Percentiles rank a stretch among this genome's conserved stretches.
These are phyloP conservation scores for Paratrypauchen microcephalus DNA, from an alignment of 2,797 vertebrate genomes.

Conservation along the genomic window DNA sequence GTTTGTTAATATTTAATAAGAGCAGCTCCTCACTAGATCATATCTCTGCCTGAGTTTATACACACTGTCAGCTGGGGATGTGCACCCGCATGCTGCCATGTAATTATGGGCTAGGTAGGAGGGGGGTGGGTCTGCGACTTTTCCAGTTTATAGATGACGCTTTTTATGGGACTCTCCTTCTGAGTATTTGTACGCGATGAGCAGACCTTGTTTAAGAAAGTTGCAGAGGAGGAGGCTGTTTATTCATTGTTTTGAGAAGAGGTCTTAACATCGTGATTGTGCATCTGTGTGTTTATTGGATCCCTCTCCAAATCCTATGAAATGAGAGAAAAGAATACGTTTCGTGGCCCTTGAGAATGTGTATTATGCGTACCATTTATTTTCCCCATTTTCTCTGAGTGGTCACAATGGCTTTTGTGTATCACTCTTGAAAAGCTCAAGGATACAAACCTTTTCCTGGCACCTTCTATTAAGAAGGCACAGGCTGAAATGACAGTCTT, in stretches of 20 bases:
- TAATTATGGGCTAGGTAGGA: conserved; percentile 67
- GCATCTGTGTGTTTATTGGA: conserved; percentile 30
- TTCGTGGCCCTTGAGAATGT: conserved; percentile 62
- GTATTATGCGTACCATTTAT: conserved; percentile 63
- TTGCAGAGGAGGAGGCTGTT: conserved; percentile 45
- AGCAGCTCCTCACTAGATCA: conserved; percentile 76
- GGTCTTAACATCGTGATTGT: conserved; percentile 30
- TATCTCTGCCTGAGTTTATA: conserved; percentile 75
- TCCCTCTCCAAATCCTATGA: conserved; percentile 59
- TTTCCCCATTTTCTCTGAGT: conserved; percentile 56
- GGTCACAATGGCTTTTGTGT: conserved; percentile 70
- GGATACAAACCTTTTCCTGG: conserved; percentile 71
- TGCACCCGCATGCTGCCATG: conserved; percentile 67
- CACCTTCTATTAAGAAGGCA: conserved; percentile 60
- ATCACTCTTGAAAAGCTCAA: conserved; percentile 71
- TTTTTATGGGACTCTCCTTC: conserved; percentile 24
- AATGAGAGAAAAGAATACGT: conserved; percentile 56
- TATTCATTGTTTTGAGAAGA: conserved; percentile 51
- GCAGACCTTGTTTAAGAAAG: conserved; percentile 45
- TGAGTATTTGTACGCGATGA: conserved; percentile 36
- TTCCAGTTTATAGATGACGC: conserved; percentile 38
- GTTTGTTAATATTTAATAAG: conserved; percentile 84
- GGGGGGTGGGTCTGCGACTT: conserved; percentile 33
- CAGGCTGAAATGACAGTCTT: conserved; percentile 55
- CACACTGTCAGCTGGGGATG: conserved; percentile 67